A percentile compares a stretch with the other conserved stretches of the same genome.
These are phyloP conservation scores for Cataglyphis livida DNA, from an alignment of 2,888 invertebrate species.

Conservation along the genomic window DNA sequence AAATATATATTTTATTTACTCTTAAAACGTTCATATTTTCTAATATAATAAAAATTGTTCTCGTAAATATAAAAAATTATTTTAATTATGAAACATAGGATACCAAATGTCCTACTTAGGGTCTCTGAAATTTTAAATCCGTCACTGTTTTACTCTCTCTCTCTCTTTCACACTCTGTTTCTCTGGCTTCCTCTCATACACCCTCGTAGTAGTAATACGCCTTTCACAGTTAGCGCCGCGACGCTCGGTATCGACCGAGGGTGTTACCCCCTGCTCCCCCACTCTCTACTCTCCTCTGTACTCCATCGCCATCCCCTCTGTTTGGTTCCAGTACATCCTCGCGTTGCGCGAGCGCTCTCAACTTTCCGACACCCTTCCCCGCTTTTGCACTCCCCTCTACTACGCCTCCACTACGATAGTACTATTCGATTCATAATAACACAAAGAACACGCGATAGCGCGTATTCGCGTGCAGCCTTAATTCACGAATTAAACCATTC, in stretches of 20 bases:
- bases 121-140: constrained; percentile 28
- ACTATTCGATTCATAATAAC: constrained; percentile 76
- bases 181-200: constrained; percentile 56
- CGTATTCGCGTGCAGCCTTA: constrained; percentile 76
- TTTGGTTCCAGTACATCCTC: constrained; percentile 53
- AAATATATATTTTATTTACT: neutral
- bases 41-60: constrained; percentile 7
- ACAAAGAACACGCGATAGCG: constrained; percentile 70
- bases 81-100: neutral
- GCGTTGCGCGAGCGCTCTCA: constrained; percentile 37
- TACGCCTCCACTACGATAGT: constrained; percentile 73
- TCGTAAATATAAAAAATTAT: constrained; percentile 1
- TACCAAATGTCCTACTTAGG: neutral
- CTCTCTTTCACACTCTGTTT: neutral
- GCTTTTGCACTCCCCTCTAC: constrained; percentile 48
- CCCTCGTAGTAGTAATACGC: constrained; percentile 65
- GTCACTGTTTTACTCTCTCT: constrained; percentile 37
- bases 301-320: constrained; percentile 56
- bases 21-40: neutral
- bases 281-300: constrained; percentile 40
- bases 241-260: constrained; percentile 78
- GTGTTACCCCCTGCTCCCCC: constrained; percentile 56
- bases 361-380: constrained; percentile 52
- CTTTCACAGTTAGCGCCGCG: constrained; percentile 77
- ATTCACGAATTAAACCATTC: constrained; percentile 66